Evolutionary conservation across 2,113 vertebrate species (phyloP).

Genomic region (Sinocyclocheilus grahami): DNA sequence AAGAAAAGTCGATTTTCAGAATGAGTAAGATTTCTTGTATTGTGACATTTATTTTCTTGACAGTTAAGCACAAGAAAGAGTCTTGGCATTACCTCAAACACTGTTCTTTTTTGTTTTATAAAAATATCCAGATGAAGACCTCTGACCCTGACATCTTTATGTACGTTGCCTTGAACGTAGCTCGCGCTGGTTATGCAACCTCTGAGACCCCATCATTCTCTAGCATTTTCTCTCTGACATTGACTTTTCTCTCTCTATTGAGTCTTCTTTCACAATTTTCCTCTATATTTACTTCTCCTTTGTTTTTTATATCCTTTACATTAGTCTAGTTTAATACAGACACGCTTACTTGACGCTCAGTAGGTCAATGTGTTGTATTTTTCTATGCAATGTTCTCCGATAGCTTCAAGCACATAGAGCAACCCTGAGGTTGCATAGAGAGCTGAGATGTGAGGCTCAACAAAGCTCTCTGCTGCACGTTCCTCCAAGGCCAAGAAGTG

Average conservation of each 20-base stretch:
- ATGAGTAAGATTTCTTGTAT: background rate
- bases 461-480: background rate
- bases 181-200: constrained; percentile 15
- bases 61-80: constrained; percentile 25
- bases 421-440: constrained; percentile 13
- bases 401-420: constrained; percentile 20
- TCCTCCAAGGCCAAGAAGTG: constrained; percentile 12
- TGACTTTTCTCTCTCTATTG: background rate
- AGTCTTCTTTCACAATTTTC: background rate
- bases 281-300: constrained; percentile 4
- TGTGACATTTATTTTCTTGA: background rate
- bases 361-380: constrained; percentile 7
- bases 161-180: constrained; percentile 59
- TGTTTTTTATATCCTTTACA: background rate
- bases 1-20: background rate
- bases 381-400: background rate
- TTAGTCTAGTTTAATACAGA: constrained; percentile 5
- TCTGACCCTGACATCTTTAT: constrained; percentile 59
- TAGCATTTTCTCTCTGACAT: constrained; percentile 5
- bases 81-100: constrained; percentile 68
- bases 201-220: constrained; percentile 19
- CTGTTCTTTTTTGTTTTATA: constrained; percentile 61
- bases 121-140: constrained; percentile 80
- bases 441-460: background rate
- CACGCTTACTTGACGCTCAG: background rate